A percentile compares a stretch with the other conserved stretches of the same genome.
phyloP scores from a whole-genome alignment of 2,888 invertebrate species.

The Xestoiulus laeticollis region DNA sequence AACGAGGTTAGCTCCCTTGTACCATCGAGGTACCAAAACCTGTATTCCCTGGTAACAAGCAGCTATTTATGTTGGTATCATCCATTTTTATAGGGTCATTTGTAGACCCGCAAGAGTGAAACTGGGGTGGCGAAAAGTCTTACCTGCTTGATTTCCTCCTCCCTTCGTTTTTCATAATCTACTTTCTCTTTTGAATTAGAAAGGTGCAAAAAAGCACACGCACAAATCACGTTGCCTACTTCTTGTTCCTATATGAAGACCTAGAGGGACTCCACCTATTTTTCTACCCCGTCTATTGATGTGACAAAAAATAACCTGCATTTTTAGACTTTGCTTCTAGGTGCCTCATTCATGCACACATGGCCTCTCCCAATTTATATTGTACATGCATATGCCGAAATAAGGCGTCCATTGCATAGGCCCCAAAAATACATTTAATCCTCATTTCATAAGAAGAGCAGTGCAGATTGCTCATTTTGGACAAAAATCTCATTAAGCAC shows the following conservation, averaged over 20 bases:
- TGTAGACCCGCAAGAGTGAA: not conserved
- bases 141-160: constrained; percentile 7
- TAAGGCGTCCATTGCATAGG: too few relatives aligned
- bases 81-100: constrained; percentile 25
- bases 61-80: constrained; percentile 29
- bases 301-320: not conserved
- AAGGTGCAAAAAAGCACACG: not conserved
- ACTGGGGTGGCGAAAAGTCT: constrained; percentile 25
- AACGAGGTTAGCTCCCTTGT: constrained; percentile 11
- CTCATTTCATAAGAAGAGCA: too few relatives aligned
- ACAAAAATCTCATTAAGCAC: not conserved
- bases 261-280: not conserved
- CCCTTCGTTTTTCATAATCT: constrained; percentile 18
- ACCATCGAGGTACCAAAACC: not conserved
- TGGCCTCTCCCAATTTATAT: too few relatives aligned
- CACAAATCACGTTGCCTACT: not conserved
- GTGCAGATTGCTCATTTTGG: not conserved
- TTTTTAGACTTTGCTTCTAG: too few relatives aligned
- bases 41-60: constrained; percentile 18
- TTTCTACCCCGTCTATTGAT: not conserved
- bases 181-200: not conserved
- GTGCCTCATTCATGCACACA: too few relatives aligned
- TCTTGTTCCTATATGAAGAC: not conserved
- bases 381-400: too few relatives aligned
- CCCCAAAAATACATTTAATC: too few relatives aligned